These are phyloP conservation scores for Hypocryptadius cinnamomeus DNA, from an alignment of 2,113 vertebrate genomes.

Conservation along the genomic window DNA sequence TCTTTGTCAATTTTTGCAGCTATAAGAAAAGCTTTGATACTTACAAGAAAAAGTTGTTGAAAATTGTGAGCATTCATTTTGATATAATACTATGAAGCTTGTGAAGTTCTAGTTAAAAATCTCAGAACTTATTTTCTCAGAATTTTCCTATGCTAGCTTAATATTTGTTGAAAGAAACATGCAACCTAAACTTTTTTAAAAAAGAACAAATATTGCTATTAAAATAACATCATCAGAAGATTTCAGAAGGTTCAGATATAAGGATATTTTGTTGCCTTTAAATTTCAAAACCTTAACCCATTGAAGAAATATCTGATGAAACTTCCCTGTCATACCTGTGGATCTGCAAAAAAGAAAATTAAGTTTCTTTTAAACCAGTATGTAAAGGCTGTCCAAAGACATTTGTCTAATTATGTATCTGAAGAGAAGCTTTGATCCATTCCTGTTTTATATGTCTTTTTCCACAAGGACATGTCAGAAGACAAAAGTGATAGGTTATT, in stretches of 20 bases:
- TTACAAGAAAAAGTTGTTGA: background rate
- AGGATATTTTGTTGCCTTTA: background rate
- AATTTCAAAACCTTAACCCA: background rate
- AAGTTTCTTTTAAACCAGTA: background rate
- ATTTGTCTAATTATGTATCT: background rate
- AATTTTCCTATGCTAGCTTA: background rate
- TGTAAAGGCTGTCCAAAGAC: background rate
- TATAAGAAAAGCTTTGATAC: background rate
- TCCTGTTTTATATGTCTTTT: conserved; percentile 9
- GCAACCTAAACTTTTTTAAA: background rate
- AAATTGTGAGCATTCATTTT: background rate
- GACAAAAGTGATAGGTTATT: conserved; percentile 1
- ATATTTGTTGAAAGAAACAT: background rate
- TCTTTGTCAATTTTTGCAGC: background rate
- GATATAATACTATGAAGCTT: background rate
- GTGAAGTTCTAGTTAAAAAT: background rate
- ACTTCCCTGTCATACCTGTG: background rate
- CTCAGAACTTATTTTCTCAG: background rate
- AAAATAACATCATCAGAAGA: background rate
- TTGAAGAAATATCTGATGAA: background rate
- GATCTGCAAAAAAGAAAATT: background rate
- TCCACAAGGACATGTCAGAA: background rate
- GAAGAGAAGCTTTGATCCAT: conserved; percentile 14
- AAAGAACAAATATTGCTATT: background rate
- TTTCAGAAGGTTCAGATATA: background rate